Conservation (phyloP, 1,140 invertebrate genomes). For the Paralvinella palmiformis region DNA sequence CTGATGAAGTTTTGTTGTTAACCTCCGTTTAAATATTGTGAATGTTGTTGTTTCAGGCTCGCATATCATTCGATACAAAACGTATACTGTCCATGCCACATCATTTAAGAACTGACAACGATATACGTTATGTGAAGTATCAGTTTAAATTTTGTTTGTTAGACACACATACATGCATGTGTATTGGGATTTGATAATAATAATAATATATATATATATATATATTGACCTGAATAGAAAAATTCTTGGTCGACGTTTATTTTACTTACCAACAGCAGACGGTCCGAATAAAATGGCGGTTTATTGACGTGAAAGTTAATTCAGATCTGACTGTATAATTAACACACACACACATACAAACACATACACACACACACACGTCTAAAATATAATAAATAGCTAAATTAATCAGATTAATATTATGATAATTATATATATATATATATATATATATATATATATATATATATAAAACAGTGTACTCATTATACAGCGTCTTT, state of each 20-base stretch:
- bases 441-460: not conserved
- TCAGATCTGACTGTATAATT: not conserved
- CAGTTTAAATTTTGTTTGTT: no score
- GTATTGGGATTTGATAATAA: not conserved
- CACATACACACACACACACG: not conserved
- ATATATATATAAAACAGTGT: not conserved
- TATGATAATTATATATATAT: not conserved
- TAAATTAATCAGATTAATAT: not conserved
- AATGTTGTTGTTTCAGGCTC: not conserved
- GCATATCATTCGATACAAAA: slow-evolving; percentile 1
- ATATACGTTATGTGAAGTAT: not conserved
- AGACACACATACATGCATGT: no score
- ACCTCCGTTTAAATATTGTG: no score
- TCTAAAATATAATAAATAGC: not conserved
- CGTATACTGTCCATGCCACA: not conserved
- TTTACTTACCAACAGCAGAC: no score
- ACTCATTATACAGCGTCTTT: not conserved
- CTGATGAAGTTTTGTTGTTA: no score
- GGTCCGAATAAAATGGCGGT: not conserved
- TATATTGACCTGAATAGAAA: not conserved
- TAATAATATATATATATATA: not conserved
- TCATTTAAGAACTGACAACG: not conserved
- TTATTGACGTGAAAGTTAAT: not conserved
- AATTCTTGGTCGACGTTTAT: not conserved
- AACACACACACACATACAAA: not conserved